phyloP scores from a whole-genome alignment of 2,888 invertebrate genomes.

The Rapana venosa region DNA sequence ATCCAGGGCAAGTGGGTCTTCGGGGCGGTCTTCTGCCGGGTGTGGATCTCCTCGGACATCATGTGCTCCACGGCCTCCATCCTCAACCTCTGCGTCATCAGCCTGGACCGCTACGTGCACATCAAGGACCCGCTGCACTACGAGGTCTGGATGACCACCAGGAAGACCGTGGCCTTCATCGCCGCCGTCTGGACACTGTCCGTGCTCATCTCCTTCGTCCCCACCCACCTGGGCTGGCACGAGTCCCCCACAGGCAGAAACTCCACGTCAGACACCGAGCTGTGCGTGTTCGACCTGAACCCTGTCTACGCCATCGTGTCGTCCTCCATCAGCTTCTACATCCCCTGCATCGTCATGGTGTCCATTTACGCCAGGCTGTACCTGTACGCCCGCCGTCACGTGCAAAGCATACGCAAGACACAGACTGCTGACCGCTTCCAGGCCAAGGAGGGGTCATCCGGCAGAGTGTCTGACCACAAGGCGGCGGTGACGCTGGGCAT shows the following conservation, averaged over 20 bases:
- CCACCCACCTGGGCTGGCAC: conserved; percentile 82
- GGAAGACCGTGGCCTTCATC: conserved; percentile 83
- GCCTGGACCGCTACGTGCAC: conserved; percentile 92
- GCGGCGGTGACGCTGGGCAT: conserved; percentile 98
- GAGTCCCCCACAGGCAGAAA: conserved; percentile 79
- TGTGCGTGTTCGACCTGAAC: conserved; percentile 94
- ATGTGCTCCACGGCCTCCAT: conserved; percentile 99
- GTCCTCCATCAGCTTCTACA: conserved; percentile 97
- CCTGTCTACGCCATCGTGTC: conserved; percentile 97
- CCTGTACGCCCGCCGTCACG: conserved; percentile 98
- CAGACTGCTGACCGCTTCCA: conserved; percentile 55
- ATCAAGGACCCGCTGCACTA: conserved; percentile 79
- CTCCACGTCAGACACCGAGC: conserved; percentile 44
- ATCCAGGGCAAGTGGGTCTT: conserved; percentile 98
- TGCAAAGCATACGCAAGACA: conserved; percentile 88
- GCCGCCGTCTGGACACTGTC: conserved; percentile 95
- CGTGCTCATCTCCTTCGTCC: conserved; percentile 95
- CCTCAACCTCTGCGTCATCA: conserved; percentile 98
- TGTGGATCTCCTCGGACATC: conserved; percentile 99
- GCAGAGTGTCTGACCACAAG: conserved; percentile 97
- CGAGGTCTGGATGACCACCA: conserved; percentile 82
- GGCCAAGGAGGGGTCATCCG: conserved; percentile 59
- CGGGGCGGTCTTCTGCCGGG: conserved; percentile 96
- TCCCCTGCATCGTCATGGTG: conserved; percentile 99
- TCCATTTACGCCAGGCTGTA: conserved; percentile 95